Conservation (phyloP, 2,113 vertebrate species). For the Clarias gariepinus region DNA sequence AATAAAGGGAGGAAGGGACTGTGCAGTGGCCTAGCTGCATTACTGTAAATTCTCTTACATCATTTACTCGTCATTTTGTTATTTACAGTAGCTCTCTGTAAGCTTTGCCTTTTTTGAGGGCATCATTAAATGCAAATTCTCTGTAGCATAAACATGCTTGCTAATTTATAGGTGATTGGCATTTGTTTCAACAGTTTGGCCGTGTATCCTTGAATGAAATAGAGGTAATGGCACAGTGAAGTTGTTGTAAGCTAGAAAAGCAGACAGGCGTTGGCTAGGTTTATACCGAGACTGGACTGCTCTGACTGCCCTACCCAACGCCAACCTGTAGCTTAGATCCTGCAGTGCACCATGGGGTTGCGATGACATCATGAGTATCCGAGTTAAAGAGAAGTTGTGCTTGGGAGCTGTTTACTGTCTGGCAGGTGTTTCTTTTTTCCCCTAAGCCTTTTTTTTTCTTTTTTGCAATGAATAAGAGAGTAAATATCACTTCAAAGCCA, state of each 20-base stretch:
- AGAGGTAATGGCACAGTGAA: background rate
- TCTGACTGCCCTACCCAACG: slow-evolving; percentile 44
- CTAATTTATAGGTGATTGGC: background rate
- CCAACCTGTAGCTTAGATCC: slow-evolving; percentile 48
- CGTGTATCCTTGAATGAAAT: background rate
- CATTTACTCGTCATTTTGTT: background rate
- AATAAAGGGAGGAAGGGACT: background rate
- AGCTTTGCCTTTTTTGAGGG: background rate
- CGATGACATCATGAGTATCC: slow-evolving; percentile 55
- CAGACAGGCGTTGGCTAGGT: slow-evolving; percentile 33
- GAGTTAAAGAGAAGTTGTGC: slow-evolving; percentile 32
- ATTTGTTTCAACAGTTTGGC: background rate
- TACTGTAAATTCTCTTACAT: background rate
- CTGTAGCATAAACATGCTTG: background rate
- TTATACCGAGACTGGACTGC: slow-evolving; percentile 36
- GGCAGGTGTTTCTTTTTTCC: slow-evolving; percentile 59
- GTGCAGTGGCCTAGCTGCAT: background rate
- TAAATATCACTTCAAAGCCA: slow-evolving; percentile 57
- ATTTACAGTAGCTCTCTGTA: background rate
- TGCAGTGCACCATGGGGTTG: slow-evolving; percentile 50
- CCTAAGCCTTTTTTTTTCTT: slow-evolving; percentile 37
- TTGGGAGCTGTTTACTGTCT: slow-evolving; percentile 53
- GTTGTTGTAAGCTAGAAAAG: slow-evolving; percentile 22
- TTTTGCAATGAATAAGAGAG: slow-evolving; percentile 52
- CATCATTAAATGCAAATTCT: background rate